Percentiles rank a stretch among this genome's conserved stretches.
These are phyloP conservation scores for Acrocephalus scirpaceus DNA, from an alignment of 2,797 vertebrate species.

Conservation along the genomic window DNA sequence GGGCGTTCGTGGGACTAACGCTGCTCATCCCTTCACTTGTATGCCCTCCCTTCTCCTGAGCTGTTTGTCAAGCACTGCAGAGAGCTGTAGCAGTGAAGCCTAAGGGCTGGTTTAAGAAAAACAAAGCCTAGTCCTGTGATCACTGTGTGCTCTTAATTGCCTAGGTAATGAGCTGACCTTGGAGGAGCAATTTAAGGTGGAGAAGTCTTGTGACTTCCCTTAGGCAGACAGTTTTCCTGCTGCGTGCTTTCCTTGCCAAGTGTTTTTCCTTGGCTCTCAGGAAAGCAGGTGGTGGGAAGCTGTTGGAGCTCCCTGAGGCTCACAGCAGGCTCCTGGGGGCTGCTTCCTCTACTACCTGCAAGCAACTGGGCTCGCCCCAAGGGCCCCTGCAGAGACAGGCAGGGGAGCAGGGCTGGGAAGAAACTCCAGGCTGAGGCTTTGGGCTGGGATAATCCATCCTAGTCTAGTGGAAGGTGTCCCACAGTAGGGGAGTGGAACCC, in stretches of 20 bases:
- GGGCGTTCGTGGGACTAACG: rapidly evolving
- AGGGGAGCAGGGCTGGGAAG: not conserved
- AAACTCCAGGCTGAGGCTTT: not conserved
- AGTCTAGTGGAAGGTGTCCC: not conserved
- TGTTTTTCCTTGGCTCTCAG: not conserved
- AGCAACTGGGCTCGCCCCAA: not conserved
- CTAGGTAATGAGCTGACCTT: not conserved
- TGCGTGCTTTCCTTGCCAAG: not conserved
- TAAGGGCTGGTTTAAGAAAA: not conserved
- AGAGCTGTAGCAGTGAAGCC: not conserved
- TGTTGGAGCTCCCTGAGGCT: not conserved
- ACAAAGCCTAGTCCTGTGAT: not conserved
- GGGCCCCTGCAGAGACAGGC: not conserved
- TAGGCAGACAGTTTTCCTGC: not conserved
- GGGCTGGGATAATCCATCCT: not conserved
- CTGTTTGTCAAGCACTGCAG: not conserved
- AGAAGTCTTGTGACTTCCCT: not conserved
- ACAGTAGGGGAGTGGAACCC: not conserved
- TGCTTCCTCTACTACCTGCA: not conserved
- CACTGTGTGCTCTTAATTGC: not conserved
- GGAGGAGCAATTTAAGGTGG: not conserved
- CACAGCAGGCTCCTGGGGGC: not conserved
- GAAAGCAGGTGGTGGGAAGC: not conserved
- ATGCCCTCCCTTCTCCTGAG: not conserved
- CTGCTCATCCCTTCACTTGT: rapidly evolving